phyloP scores from a whole-genome alignment of 2,797 vertebrate species.

The Macroramphosus scolopax region DNA sequence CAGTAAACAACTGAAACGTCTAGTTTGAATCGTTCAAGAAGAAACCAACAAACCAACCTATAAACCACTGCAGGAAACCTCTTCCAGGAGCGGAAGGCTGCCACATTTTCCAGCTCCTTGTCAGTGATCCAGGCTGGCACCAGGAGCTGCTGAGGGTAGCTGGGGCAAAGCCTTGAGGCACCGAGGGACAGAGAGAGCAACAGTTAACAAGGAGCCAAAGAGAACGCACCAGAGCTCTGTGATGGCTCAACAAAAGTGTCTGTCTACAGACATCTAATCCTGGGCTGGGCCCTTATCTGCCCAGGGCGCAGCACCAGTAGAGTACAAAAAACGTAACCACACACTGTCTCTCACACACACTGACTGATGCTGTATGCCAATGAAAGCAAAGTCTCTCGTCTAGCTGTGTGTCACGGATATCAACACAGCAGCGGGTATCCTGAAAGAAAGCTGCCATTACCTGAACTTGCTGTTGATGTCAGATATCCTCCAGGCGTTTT shows the following conservation, averaged over 20 bases:
- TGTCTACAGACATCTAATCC: constrained; percentile 64
- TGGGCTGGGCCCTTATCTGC: constrained; percentile 45
- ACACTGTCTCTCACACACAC: constrained; percentile 38
- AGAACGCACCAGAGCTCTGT: constrained; percentile 10
- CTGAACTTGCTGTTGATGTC: constrained; percentile 98
- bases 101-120: constrained; percentile 95
- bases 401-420: constrained; percentile 6
- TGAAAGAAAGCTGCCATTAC: constrained; percentile 69
- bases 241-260: constrained; percentile 50
- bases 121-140: constrained; percentile 98
- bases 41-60: constrained; percentile 78
- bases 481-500: constrained; percentile 96
- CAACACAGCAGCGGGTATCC: constrained; percentile 16
- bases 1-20: constrained; percentile 11
- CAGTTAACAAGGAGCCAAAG: constrained; percentile 11
- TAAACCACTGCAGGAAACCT: constrained; percentile 95
- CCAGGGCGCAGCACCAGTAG: constrained; percentile 24
- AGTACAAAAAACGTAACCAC: constrained; percentile 55
- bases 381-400: constrained; percentile 37
- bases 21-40: constrained; percentile 5
- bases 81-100: constrained; percentile 96
- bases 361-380: constrained; percentile 18
- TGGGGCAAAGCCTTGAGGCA: constrained; percentile 88
- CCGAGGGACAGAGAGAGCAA: constrained; percentile 18
- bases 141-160: constrained; percentile 95